Evolutionary conservation across 2,113 vertebrate species (phyloP), one percentile per base, ranked within the genome.

Genomic region (Oreochromis tanganicae): DNA sequence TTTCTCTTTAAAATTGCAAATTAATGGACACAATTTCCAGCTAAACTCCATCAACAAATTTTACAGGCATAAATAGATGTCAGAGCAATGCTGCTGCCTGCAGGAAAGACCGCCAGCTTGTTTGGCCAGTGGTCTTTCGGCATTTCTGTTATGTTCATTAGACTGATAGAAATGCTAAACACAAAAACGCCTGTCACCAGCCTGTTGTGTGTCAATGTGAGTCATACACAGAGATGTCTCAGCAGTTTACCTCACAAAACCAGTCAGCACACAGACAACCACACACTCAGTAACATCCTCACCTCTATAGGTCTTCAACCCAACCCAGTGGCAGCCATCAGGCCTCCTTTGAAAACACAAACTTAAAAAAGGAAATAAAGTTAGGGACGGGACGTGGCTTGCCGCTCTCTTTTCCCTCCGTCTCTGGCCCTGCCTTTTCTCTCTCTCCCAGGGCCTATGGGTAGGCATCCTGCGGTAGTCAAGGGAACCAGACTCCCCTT

Each of bases 401-500:
- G 86, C 55, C 59, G 48, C 79, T 92, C 88, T 94, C 81, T 93
- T 93, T 78, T 94, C 91, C 88, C 93, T 92, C 90, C 87, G 86
- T 91, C 90, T 91, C 85, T 91, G 80, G 78, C 89, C 46, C 82
- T 63, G 89, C 81, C 93, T 93, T 92, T 93, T 96, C 91, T 95
- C 87, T 85, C 52, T 85, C 52, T 86, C 88, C 73, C 46, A 73
- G 66, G 84, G 85, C 91, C 93, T 92, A 88, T 93, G 93, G 91
- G 93, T 91, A 91, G 92, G 91, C 94, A 95, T 96, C 95, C 79
- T 88, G 84, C 9, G 2, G 95, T 96, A 95, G 92, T 84, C 95
- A 93, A 59, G 94, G 96, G 91, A 96, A 96, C 95, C 92, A 81
- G 91, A 91, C 92, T 95, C 95, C 92, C 94, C 91, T 96, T 94